Evolutionary conservation across 2,888 invertebrate genomes (phyloP).

Genomic region (Polietes domitor): DNA sequence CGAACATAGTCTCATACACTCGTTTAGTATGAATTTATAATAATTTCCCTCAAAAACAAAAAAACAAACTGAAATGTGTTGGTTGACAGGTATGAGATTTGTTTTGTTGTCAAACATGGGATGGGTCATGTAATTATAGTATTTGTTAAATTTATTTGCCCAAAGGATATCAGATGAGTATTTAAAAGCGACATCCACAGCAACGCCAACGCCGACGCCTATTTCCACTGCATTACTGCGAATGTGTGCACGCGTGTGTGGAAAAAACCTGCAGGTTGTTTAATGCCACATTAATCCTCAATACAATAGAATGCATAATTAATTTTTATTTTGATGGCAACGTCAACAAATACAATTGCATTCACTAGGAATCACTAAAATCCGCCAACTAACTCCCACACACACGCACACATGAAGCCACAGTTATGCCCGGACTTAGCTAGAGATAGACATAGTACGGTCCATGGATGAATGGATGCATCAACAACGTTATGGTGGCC

Average conservation of each 20-base stretch:
- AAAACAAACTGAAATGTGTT: constrained; percentile 13
- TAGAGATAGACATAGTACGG: background rate
- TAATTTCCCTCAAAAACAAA: constrained; percentile 25
- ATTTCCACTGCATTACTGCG: too few relatives aligned
- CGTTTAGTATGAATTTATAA: constrained; percentile 18
- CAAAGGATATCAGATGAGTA: constrained; percentile 72
- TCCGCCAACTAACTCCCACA: background rate
- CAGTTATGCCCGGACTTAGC: background rate
- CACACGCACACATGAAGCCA: constrained; percentile 1
- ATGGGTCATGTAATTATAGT: constrained; percentile 78
- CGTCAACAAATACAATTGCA: constrained; percentile 70
- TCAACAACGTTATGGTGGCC: background rate
- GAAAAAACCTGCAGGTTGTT: constrained; percentile 63
- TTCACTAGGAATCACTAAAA: constrained; percentile 15
- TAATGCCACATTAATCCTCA: constrained; percentile 73
- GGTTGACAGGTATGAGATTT: constrained; percentile 46
- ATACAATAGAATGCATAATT: constrained; percentile 78
- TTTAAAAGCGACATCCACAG: constrained; percentile 68
- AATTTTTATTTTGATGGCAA: constrained; percentile 80
- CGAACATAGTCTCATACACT: constrained; percentile 10
- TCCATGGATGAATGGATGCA: background rate
- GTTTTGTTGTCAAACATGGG: constrained; percentile 65
- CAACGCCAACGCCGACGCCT: too few relatives aligned
- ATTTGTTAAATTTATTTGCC: constrained; percentile 77
- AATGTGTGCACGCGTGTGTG: background rate